Evolutionary conservation across 2,113 vertebrate species (phyloP).

Genomic region (Globicephala melas): DNA sequence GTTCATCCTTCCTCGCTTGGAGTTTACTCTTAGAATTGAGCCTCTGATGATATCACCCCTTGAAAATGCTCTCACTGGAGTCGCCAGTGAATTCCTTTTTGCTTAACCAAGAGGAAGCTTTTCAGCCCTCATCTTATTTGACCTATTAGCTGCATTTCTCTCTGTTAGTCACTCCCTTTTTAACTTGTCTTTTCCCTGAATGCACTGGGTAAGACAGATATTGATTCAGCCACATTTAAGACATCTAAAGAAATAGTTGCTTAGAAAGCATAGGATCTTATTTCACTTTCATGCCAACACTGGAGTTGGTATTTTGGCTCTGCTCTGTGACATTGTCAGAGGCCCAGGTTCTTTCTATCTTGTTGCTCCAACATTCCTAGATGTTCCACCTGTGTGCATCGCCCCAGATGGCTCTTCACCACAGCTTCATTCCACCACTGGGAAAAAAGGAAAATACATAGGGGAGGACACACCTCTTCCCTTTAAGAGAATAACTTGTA

Average conservation of each 20-base stretch:
- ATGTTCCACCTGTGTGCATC: background rate
- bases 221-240: background rate
- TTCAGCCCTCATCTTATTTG: background rate
- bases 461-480: background rate
- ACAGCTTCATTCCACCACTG: background rate
- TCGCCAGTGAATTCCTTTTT: background rate
- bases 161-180: background rate
- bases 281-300: background rate
- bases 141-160: background rate
- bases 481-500: background rate
- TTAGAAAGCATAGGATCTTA: background rate
- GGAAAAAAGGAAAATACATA: background rate
- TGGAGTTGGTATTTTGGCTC: background rate
- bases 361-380: background rate
- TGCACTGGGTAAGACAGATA: background rate
- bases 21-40: background rate
- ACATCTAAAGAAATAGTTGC: background rate
- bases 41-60: background rate
- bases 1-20: background rate
- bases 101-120: background rate
- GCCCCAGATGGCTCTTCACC: background rate
- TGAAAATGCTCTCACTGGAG: background rate
- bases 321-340: background rate
- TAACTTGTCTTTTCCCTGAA: background rate
- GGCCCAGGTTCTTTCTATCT: background rate